Base-by-base conservation (phyloP, 2,113 vertebrate genomes). In the Nesogale talazaci region DNA sequence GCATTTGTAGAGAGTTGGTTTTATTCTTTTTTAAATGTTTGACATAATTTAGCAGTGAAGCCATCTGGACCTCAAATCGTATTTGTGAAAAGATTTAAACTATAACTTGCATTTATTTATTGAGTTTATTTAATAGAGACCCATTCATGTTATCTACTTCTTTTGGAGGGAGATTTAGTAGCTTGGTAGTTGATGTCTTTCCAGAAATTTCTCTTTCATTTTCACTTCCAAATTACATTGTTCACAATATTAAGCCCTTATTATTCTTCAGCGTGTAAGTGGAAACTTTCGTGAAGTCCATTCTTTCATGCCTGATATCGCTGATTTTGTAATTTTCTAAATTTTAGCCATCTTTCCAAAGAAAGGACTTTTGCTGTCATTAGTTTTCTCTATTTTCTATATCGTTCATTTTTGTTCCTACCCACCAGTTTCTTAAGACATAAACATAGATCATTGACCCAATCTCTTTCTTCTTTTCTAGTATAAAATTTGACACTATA, bases 131-230 rank as follows among this genome's bases (percentile, higher is more conserved):
- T 5, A 36, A 42, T 38, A 70, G 10, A 61, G 74, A 59, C 16
- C 22, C 86, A 19, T 70, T 86, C 31, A 42, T 15, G 8, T 88
- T 85, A 63, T 69, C 31, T 90, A 0, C 69, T 88, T 77, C 40
- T 75, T 74, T 57, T 75, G 56, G 12, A 76, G 34, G 81, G 59
- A 89, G 57, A 89, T 79, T 83, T 83, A 27, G 52, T 46, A 59
- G 22, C 65, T 78, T 74, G 16, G 4, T 61, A 27, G 67, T 52
- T 93, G 63, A 67, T 93, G 5, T 80, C 74, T 93, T 95, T 76
- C 57, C 82, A 91, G 40, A 42, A 91, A 89, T 91, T 57, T 95
- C 34, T 90, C 40, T 67, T 93, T 91, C 74, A 56, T 80, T 46
- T 86, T 59, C 31, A 34, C 88, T 69, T 95, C 75, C 61, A 5